These are phyloP conservation scores for Albula goreensis DNA, from an alignment of 2,113 vertebrate genomes.

Conservation along the genomic window DNA sequence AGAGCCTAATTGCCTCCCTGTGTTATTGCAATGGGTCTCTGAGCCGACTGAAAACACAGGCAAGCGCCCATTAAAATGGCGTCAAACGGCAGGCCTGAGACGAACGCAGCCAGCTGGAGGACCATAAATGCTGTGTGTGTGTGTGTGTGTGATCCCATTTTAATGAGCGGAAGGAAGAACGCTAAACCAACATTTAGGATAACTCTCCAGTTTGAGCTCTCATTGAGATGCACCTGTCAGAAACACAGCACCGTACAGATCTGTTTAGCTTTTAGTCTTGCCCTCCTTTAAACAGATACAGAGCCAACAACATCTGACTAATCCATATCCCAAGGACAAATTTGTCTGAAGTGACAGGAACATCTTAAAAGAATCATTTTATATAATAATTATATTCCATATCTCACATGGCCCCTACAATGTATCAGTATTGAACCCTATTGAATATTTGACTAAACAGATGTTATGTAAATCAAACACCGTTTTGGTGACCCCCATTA, in stretches of 20 bases:
- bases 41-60: constrained; percentile 30
- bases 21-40: constrained; percentile 58
- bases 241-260: not conserved
- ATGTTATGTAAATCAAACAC: no score
- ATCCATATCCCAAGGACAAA: not conserved
- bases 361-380: not conserved
- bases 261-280: not conserved
- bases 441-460: no score
- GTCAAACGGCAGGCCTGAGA: constrained; percentile 51
- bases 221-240: constrained; percentile 6
- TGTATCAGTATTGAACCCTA: not conserved
- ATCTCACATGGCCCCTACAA: not conserved
- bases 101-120: constrained; percentile 54
- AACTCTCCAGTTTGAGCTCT: not conserved
- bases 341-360: not conserved
- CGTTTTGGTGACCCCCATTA: no score
- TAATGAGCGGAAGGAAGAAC: not conserved
- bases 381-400: not conserved
- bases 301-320: not conserved
- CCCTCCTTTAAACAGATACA: not conserved
- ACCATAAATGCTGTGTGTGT: constrained; percentile 40
- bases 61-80: constrained; percentile 50
- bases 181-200: not conserved
- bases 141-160: not conserved
- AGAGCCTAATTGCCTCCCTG: constrained; percentile 55